Percentiles rank a stretch among this genome's conserved stretches.
phyloP scores from a whole-genome alignment of 2,113 vertebrate genomes.

The Cyprinodon brontotheroides region DNA sequence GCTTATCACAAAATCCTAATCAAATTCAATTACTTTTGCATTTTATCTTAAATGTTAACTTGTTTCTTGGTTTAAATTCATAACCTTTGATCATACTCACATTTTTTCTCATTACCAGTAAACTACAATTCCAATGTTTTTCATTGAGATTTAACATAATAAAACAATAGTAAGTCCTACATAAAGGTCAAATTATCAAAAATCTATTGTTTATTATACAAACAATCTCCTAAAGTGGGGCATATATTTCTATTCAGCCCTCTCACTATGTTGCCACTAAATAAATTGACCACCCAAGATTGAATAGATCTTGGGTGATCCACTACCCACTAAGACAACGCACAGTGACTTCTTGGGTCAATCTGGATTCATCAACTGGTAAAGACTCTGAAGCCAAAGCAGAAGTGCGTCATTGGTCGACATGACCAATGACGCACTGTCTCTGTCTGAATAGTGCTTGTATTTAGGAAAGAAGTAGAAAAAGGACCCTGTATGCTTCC shows the following conservation, averaged over 20 bases:
- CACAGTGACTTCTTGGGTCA: too few species aligned
- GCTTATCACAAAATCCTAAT: conserved; percentile 23
- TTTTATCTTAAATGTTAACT: conserved; percentile 15
- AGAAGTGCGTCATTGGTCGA: too few species aligned
- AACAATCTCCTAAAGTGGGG: neutral
- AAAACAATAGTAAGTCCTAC: neutral
- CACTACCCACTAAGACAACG: too few species aligned
- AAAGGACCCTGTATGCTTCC: too few species aligned
- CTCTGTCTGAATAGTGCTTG: too few species aligned
- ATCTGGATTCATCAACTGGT: too few species aligned
- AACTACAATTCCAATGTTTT: neutral
- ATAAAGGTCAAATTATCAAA: neutral
- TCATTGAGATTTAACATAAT: neutral
- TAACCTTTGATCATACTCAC: neutral
- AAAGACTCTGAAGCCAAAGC: too few species aligned
- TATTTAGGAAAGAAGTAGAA: too few species aligned
- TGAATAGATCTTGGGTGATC: too few species aligned
- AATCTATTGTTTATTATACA: neutral
- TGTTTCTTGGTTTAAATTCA: neutral
- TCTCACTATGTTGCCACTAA: neutral
- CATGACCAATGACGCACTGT: too few species aligned
- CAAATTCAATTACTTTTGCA: conserved; percentile 8
- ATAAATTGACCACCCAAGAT: too few species aligned
- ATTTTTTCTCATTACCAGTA: neutral
- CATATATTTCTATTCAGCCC: neutral